Conservation (phyloP, 2,113 vertebrate genomes). For the Procavia capensis region DNA sequence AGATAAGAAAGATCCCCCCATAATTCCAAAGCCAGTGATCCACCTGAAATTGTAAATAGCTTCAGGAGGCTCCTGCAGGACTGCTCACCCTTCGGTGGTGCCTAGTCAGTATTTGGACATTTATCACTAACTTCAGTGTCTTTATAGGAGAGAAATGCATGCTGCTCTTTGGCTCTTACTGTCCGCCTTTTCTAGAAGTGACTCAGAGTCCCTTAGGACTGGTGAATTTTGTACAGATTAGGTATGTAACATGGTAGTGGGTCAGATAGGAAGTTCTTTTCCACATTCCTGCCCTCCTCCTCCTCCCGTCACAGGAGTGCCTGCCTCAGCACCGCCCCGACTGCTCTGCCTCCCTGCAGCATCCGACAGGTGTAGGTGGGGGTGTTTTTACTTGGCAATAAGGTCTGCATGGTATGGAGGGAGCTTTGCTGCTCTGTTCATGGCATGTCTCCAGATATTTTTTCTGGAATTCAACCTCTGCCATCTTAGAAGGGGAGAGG, state of each 20-base stretch:
- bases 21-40: constrained; percentile 30
- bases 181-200: constrained; percentile 59
- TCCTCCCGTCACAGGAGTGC: background rate
- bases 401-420: background rate
- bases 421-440: background rate
- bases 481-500: background rate
- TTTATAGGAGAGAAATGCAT: constrained; percentile 62
- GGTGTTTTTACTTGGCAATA: background rate
- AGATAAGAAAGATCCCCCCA: no score
- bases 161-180: constrained; percentile 68
- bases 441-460: background rate
- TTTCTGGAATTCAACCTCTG: background rate
- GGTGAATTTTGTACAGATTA: constrained; percentile 44
- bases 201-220: constrained; percentile 38
- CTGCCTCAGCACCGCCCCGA: background rate
- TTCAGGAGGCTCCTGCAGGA: constrained; percentile 43
- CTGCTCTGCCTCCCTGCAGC: background rate
- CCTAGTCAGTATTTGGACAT: constrained; percentile 59
- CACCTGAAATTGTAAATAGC: constrained; percentile 56
- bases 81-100: constrained; percentile 8
- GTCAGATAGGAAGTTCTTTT: background rate
- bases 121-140: background rate
- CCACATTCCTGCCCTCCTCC: background rate
- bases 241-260: background rate
- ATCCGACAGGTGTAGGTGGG: background rate